phyloP scores from a whole-genome alignment of 1,140 invertebrate species.

The Oedothorax gibbosus region DNA sequence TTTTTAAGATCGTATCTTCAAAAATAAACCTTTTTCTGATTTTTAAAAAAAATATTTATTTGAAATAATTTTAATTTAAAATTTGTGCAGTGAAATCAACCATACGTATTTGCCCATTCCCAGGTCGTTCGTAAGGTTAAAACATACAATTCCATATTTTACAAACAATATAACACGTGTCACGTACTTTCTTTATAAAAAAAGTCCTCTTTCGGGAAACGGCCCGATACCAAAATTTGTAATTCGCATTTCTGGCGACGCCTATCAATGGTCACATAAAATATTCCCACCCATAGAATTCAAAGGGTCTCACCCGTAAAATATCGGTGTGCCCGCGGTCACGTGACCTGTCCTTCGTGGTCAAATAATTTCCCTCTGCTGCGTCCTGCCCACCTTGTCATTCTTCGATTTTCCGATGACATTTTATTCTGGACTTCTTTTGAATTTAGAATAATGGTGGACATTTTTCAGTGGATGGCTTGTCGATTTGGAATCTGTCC shows the following conservation, averaged over 20 bases:
- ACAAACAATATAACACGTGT: neutral
- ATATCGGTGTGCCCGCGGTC: conserved; percentile 44
- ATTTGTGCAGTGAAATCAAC: neutral
- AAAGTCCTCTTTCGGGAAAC: neutral
- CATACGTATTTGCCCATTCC: neutral
- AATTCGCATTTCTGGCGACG: conserved; percentile 32
- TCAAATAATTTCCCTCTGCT: conserved; percentile 48
- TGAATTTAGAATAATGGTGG: conserved; percentile 34
- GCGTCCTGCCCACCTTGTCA: conserved; percentile 27
- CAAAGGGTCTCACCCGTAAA: conserved; percentile 17
- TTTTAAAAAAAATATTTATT: no score
- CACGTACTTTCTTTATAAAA: neutral
- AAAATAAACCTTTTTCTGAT: no score
- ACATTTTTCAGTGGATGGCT: conserved; percentile 2
- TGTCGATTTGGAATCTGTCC: conserved; percentile 5
- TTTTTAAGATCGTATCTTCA: no score
- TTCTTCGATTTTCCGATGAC: conserved; percentile 44
- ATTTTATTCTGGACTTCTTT: conserved; percentile 15
- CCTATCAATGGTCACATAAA: conserved; percentile 17
- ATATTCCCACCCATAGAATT: conserved; percentile 15
- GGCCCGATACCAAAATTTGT: conserved; percentile 10
- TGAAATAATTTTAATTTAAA: no score
- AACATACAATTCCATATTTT: neutral
- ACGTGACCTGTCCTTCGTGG: conserved; percentile 39
- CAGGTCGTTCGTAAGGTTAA: neutral